phyloP scores from a whole-genome alignment of 2,113 vertebrate genomes.

The Corythoichthys intestinalis region DNA sequence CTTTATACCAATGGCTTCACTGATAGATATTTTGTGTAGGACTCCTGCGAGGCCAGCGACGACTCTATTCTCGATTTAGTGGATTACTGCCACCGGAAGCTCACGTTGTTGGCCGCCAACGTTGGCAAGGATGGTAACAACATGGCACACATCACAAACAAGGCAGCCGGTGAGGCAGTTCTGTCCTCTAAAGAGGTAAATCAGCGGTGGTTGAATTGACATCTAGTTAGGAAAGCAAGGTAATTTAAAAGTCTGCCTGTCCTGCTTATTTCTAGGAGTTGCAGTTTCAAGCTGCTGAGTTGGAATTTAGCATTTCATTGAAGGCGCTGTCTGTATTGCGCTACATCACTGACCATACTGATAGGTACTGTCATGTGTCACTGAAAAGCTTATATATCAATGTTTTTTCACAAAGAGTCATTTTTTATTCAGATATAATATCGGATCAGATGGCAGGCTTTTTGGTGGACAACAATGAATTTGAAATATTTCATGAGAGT shows the following conservation, averaged over 20 bases:
- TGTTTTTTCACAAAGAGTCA: background rate
- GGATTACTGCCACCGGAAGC: constrained; percentile 93
- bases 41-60: constrained; percentile 85
- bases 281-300: constrained; percentile 72
- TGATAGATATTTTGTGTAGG: constrained; percentile 64
- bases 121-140: constrained; percentile 20
- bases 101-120: constrained; percentile 77
- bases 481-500: too few species aligned
- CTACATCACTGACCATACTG: constrained; percentile 85
- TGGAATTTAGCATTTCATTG: constrained; percentile 91
- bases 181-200: constrained; percentile 66
- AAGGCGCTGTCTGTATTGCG: constrained; percentile 88
- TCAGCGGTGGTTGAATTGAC: background rate
- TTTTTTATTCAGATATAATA: background rate
- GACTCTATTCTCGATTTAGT: constrained; percentile 85
- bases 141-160: constrained; percentile 11
- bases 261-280: constrained; percentile 73
- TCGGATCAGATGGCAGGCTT: too few species aligned
- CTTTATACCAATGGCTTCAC: too few species aligned
- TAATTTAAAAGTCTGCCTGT: background rate
- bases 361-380: constrained; percentile 71
- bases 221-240: background rate
- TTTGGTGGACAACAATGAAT: too few species aligned
- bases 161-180: constrained; percentile 19
- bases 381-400: background rate